Evolutionary conservation across 1,140 invertebrate genomes (phyloP).

Genomic region (Zaprionus vittiger): DNA sequence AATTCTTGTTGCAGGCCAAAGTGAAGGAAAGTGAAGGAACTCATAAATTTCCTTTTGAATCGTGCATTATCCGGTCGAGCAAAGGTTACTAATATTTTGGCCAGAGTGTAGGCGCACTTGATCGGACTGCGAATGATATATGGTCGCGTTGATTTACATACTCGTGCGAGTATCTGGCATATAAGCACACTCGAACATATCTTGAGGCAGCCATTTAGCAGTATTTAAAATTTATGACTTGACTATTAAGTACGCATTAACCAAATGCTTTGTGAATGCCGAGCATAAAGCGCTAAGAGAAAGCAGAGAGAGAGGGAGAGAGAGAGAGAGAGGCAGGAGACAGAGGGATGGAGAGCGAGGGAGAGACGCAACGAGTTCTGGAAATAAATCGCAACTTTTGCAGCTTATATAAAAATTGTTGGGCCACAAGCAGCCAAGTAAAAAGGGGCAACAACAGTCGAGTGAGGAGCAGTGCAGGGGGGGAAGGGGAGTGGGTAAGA

Average conservation of each 20-base stretch:
- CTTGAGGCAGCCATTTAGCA: conserved; percentile 80
- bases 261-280: conserved; percentile 70
- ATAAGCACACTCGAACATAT: conserved; percentile 62
- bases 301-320: neutral
- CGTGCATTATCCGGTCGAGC: conserved; percentile 13
- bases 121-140: conserved; percentile 73
- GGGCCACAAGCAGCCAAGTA: neutral
- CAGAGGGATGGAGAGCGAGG: neutral
- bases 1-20: neutral
- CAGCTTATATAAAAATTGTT: conserved; percentile 61
- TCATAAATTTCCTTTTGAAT: conserved; percentile 19
- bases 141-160: conserved; percentile 41
- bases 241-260: conserved; percentile 82
- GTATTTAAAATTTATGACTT: conserved; percentile 83
- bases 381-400: conserved; percentile 54
- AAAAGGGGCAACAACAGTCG: neutral
- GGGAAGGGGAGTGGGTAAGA: neutral
- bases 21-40: conserved; percentile 2
- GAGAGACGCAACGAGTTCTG: neutral
- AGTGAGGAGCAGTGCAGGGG: neutral
- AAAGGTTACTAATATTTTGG: conserved; percentile 58
- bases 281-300: conserved; percentile 26
- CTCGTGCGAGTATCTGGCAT: conserved; percentile 55
- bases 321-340: neutral
- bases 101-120: conserved; percentile 40